Percentiles rank a stretch among this genome's conserved stretches.
These are phyloP conservation scores for Charina bottae DNA, from an alignment of 2,113 vertebrate genomes.

Conservation along the genomic window DNA sequence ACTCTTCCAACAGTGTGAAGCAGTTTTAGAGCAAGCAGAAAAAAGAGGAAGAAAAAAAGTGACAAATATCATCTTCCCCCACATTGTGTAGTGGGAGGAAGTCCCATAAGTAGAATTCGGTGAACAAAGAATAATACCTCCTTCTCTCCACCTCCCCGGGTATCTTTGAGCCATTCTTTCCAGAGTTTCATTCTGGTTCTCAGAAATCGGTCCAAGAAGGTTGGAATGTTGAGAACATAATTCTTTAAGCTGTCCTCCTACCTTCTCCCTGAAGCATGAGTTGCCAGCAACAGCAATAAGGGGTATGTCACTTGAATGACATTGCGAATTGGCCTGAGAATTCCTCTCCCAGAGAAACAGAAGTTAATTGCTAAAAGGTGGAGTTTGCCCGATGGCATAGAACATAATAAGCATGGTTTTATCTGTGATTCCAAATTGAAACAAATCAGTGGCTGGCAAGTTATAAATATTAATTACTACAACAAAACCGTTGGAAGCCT, in stretches of 20 bases:
- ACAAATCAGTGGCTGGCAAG: background rate
- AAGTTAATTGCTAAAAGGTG: conserved; percentile 12
- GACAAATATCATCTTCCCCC: background rate
- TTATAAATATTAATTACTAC: background rate
- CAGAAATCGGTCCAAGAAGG: conserved; percentile 5
- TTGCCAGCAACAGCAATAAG: background rate
- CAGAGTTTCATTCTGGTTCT: background rate
- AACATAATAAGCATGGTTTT: background rate
- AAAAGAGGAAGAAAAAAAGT: background rate
- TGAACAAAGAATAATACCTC: background rate
- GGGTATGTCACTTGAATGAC: background rate
- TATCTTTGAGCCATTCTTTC: background rate
- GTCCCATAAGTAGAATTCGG: background rate
- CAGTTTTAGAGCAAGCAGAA: background rate
- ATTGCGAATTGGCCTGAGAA: background rate
- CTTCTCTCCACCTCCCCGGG: background rate
- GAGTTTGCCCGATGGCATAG: background rate
- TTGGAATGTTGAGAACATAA: background rate
- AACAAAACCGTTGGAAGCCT: background rate
- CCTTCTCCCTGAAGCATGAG: background rate
- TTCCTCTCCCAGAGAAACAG: conserved; percentile 4
- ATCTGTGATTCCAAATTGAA: background rate
- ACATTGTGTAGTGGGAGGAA: background rate
- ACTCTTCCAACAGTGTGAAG: background rate
- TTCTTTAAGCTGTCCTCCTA: conserved; percentile 17